Base-by-base conservation (phyloP, 2,797 vertebrate species). In the Sebastolobus alascanus region DNA sequence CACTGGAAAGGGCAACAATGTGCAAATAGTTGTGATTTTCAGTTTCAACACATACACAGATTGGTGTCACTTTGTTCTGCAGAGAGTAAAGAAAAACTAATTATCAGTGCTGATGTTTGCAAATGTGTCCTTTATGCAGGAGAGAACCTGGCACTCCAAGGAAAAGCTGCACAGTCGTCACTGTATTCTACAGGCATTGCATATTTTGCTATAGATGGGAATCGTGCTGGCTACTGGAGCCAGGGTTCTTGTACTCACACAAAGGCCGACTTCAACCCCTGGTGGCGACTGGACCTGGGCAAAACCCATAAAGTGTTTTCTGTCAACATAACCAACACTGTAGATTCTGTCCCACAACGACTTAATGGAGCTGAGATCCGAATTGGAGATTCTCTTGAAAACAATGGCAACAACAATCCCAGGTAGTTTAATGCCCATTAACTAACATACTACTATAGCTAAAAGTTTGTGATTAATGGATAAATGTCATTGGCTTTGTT, bases 251-350 rank as follows among this genome's bases (percentile, higher is more conserved):
- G 94, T 20, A 8, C 2, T 8, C 71, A 82, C 75, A 95, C 93
- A 0, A 0, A 0, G 0, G 0, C 1, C 0, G 18, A 83, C 0
- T 2, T 63, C 0, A 65, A 4, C 4, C 82, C 94, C 68, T 95
- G 94, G 95, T 95, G 94, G 94, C 81, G 92, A 25, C 71, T 95
- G 75, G 88, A 95, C 56, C 84, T 95, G 6, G 37, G 82, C 31
- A 86, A 59, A 54, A 84, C 40, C 0, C 86, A 92, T 14, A 93
- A 76, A 83, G 86, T 95, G 22, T 87, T 84, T 52, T 68, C 86
- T 20, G 75, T 95, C 1, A 87, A 54, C 3, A 54, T 95, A 22
- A 85, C 82, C 43, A 94, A 87, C 69, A 2, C 0, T 2, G 6
- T 18, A 0, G 1, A 0, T 2, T 6, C 3, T 3, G 1, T 0